These are phyloP conservation scores for Germaria angustata DNA, from an alignment of 2,888 invertebrate genomes.

Conservation along the genomic window DNA sequence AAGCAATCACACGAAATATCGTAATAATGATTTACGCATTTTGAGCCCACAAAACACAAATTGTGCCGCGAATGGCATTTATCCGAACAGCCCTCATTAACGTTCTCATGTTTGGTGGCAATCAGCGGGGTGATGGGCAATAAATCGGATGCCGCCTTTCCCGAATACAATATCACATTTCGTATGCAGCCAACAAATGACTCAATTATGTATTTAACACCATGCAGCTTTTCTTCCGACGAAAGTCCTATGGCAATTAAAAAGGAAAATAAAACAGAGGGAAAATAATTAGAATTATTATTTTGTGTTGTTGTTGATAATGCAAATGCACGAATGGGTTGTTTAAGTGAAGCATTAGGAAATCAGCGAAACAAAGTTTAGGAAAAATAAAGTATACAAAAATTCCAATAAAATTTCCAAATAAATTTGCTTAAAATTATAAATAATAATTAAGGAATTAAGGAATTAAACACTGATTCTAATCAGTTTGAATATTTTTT, in stretches of 20 bases:
- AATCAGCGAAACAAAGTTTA: not conserved
- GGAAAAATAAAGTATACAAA: not conserved
- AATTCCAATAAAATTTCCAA: not conserved
- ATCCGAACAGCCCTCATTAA: slow-evolving; percentile 92
- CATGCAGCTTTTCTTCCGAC: slow-evolving; percentile 92
- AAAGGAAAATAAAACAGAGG: not conserved
- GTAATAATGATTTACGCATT: slow-evolving; percentile 95
- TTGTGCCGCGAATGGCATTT: slow-evolving; percentile 90
- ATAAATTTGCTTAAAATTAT: too few relatives aligned
- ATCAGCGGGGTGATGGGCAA: slow-evolving; percentile 90
- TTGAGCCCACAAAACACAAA: slow-evolving; percentile 92
- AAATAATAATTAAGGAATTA: too few relatives aligned
- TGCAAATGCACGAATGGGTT: not conserved
- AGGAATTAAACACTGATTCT: too few relatives aligned
- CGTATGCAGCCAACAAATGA: slow-evolving; percentile 95
- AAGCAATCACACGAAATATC: slow-evolving; percentile 95
- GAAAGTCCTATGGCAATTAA: slow-evolving; percentile 84
- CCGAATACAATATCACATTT: slow-evolving; percentile 91
- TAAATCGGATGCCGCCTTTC: slow-evolving; percentile 91
- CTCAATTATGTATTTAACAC: slow-evolving; percentile 95
- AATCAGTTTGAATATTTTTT: too few relatives aligned
- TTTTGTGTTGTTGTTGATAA: not conserved
- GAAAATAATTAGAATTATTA: too few relatives aligned
- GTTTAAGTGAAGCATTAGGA: not conserved
- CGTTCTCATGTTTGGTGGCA: slow-evolving; percentile 93